Base-by-base conservation (phyloP, 2,797 vertebrate genomes). In the Anguilla pacifica region DNA sequence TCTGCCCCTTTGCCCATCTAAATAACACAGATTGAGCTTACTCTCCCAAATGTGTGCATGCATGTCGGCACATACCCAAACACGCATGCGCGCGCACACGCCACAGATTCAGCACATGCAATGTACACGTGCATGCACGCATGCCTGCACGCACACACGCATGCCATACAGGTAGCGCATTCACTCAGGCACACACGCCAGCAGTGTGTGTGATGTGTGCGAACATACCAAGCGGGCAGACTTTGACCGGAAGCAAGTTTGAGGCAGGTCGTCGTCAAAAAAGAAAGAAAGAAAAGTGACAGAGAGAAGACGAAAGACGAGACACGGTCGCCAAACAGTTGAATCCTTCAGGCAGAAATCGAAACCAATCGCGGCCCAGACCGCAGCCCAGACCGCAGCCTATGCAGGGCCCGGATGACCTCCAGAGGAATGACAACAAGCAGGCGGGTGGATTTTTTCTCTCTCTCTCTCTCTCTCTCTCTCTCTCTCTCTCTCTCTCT, bases 1-100 rank as follows among this genome's bases (percentile, higher is more conserved):
- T 6, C 39, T 22, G 17, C 39, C 51, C 64, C 91, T 39, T 90
- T 53, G 59, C 85, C 61, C 84, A 81, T 82, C 28, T 74, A 0
- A 74, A 74, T 74, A 74, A 35, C 9, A 74, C 28, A 74, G 31
- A 74, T 15, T 74, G 70, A 74, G 28, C 70, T 74, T 15, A n/a
- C 1, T 31, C 31, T 74, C 61, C 70, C 31, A 15, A 35, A 31
- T 28, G 70, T 31, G 28, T 31, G 59, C 25, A 35, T n/a, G n/a
- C 67, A 70, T 28, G 25, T 25, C 9, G 13, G 74, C 77, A 79
- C 74, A 86, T 84, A 51, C 79, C 46, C 70, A 72, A 6, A 46
- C 74, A 22, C 46, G 43, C 46, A 15, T 64, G 53, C 17, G 22
- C 31, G 72, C 85, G 25, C 19, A 72, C 85, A 72, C 55, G 59